Percentiles rank a stretch among this genome's conserved stretches.
Evolutionary conservation across 1,140 invertebrate species (phyloP).

Genomic region (Bombus fervidus): DNA sequence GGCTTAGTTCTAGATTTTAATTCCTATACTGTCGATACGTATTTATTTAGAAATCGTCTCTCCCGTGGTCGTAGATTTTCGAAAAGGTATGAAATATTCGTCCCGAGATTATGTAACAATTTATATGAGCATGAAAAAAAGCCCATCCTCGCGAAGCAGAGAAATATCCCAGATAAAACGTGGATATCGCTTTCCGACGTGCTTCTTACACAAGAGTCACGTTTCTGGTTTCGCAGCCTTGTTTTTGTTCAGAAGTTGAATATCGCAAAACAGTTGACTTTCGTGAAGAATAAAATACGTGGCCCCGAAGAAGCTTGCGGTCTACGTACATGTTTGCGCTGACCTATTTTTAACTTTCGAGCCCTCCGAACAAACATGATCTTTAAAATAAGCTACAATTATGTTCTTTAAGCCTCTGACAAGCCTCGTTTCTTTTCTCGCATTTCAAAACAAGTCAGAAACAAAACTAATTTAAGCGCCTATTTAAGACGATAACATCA

Average conservation of each 20-base stretch:
- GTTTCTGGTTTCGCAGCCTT: slow-evolving; percentile 10
- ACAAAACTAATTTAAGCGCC: background rate
- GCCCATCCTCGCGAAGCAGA: background rate
- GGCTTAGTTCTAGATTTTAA: background rate
- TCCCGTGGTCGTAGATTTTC: background rate
- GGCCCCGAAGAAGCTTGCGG: background rate
- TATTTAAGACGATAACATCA: background rate
- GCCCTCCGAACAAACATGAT: background rate
- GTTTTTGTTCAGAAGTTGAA: slow-evolving; percentile 7
- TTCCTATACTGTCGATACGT: background rate
- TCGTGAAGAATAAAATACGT: background rate
- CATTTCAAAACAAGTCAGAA: background rate
- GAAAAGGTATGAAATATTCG: background rate
- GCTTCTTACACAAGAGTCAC: slow-evolving; percentile 16
- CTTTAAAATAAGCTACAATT: background rate
- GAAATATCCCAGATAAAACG: slow-evolving; percentile 13
- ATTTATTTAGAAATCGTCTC: background rate
- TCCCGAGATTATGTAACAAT: background rate
- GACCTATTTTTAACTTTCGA: background rate
- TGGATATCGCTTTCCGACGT: background rate
- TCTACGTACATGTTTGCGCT: background rate
- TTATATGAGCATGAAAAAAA: background rate
- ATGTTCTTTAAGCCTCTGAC: background rate
- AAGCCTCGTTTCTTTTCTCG: fast-evolving
- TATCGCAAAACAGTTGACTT: slow-evolving; percentile 20